Percentiles rank a stretch among this genome's conserved stretches.
Conservation (phyloP, 35 echinoderm and acorn worm species). For the Anneissia japonica region DNA sequence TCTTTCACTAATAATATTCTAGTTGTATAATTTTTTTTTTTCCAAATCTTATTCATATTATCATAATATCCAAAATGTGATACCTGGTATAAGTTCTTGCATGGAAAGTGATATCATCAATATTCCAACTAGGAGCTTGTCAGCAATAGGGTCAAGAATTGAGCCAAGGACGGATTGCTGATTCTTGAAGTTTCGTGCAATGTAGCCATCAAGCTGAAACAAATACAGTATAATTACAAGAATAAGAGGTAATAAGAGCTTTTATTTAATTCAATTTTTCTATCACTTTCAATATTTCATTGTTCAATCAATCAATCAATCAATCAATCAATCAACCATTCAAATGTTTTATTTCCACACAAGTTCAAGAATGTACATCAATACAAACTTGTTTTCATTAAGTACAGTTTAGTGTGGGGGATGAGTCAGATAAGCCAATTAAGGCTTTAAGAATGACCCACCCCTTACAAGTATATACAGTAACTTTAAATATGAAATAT, state of each 20-base stretch:
- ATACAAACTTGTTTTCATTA: background rate
- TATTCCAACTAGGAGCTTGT: conserved; percentile 74
- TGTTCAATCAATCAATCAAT: background rate
- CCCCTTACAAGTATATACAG: too few species aligned
- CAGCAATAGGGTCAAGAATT: conserved; percentile 89
- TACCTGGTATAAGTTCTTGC: conserved; percentile 89
- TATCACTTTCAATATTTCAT: background rate
- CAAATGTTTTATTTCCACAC: background rate
- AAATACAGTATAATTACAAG: too few species aligned
- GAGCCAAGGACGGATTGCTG: conserved; percentile 87
- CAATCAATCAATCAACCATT: background rate
- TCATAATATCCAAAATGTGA: too few species aligned
- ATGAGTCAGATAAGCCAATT: too few species aligned
- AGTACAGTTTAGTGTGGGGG: too few species aligned
- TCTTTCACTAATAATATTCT: too few species aligned
- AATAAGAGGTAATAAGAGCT: background rate
- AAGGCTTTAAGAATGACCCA: too few species aligned
- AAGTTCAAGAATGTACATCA: background rate
- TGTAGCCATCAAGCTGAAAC: conserved; percentile 91
- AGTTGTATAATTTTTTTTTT: too few species aligned
- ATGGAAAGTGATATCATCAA: conserved; percentile 72
- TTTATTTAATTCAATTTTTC: background rate
- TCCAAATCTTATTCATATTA: too few species aligned
- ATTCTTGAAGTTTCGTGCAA: conserved; percentile 91
- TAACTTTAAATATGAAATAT: too few species aligned